Evolutionary conservation across 2,888 invertebrate species (phyloP), one percentile per base, ranked within the genome.

Genomic region (Uloborus plumipes): DNA sequence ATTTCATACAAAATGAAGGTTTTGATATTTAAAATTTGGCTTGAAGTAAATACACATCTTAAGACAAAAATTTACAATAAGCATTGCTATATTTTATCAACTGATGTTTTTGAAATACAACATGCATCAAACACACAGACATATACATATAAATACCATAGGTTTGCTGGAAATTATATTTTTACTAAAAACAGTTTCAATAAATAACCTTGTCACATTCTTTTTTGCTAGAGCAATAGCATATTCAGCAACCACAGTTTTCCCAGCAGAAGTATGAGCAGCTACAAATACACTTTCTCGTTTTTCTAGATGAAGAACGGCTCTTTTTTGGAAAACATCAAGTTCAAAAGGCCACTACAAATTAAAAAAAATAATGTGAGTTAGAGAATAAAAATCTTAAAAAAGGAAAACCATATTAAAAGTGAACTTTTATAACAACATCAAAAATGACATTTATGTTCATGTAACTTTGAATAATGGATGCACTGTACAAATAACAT

Each of bases 221-320:
- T 94, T 93, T 87, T 95, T 93, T 0, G 98, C 96, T 88, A 99
- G 91, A 0, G 99, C 99, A 86, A 99, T 97, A 0, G 99, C 99
- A 89, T 99, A 99, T 90, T 99, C 99, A 0, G 99, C 99, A 0
- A 99, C 98, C 0, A 98, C 99, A 0, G 99, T 99, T 91, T 99
- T 99, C 31, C 95, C 97, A 0, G 99, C 99, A 0, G 99, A 99
- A 0, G 99, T 99, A 88, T 99, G 99, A 0, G 99, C 99, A 0
- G 99, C 98, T 0, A 99, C 98, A 89, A 99, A 99, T 0, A 99
- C 97, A 88, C 97, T 96, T 87, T 97, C 94, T 16, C 95, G 94
- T 87, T 95, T 94, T 90, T 99, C 99, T 74, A 99, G 90, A 88
- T 95, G 95, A 9, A 98, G 90, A 82, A 99, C 96, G 0, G 99